Percentiles rank a stretch among this genome's conserved stretches.
phyloP scores from a whole-genome alignment of 92 coral and sea anemone species.

The Epizoanthus ramosus region DNA sequence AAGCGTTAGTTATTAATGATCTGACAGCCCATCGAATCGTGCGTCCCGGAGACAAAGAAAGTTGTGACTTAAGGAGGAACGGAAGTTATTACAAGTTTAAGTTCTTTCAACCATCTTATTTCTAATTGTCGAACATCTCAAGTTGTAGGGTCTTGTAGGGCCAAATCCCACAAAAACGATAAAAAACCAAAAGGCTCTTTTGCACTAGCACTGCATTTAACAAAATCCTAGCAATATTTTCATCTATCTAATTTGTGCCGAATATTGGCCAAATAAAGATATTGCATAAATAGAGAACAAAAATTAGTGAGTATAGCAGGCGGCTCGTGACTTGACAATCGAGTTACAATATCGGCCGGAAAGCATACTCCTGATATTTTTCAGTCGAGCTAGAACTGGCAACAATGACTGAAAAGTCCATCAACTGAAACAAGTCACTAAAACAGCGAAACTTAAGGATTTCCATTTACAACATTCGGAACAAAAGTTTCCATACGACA shows the following conservation, averaged over 20 bases:
- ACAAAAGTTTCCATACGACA: background rate
- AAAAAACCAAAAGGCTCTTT: background rate
- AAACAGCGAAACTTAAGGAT: background rate
- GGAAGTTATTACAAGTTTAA: too few species aligned
- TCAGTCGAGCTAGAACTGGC: background rate
- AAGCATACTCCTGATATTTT: background rate
- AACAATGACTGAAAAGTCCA: background rate
- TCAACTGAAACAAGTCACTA: background rate
- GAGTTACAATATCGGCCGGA: background rate
- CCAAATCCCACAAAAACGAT: background rate
- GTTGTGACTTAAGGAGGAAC: background rate
- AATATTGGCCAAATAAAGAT: background rate
- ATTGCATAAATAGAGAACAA: too few species aligned
- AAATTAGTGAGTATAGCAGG: too few species aligned
- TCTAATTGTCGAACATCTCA: too few species aligned
- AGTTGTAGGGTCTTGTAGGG: too few species aligned
- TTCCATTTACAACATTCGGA: background rate
- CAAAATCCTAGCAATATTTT: too few species aligned
- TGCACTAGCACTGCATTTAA: too few species aligned
- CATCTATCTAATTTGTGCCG: background rate
- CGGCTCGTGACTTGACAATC: background rate
- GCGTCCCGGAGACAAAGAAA: background rate
- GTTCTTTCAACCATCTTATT: too few species aligned
- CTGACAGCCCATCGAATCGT: background rate
- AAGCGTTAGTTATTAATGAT: constrained; percentile 21